Evolutionary conservation across 23 tunicate genomes (phyloP).

Genomic region (Clavelina lepadiformis): DNA sequence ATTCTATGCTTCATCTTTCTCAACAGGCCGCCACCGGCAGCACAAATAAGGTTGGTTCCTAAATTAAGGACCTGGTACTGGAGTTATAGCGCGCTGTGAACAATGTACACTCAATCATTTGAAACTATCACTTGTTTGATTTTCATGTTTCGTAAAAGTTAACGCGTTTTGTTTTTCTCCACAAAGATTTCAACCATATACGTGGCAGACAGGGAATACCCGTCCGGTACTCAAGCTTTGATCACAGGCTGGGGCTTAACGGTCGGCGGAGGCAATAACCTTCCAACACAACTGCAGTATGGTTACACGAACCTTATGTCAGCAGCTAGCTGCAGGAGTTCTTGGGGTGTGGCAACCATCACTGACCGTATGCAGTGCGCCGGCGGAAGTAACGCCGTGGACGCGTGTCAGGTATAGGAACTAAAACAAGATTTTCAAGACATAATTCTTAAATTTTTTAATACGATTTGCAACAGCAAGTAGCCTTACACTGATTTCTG

Average conservation of each 20-base stretch:
- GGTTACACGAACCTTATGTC: slow-evolving; percentile 9
- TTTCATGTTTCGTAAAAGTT: too few species aligned
- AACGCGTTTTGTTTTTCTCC: too few species aligned
- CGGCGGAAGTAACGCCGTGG: slow-evolving; percentile 23
- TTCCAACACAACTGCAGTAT: slow-evolving; percentile 20
- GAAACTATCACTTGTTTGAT: background rate
- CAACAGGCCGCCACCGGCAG: background rate
- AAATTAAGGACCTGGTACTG: background rate
- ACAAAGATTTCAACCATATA: slow-evolving; percentile 1
- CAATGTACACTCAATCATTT: background rate
- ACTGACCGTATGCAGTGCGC: slow-evolving; percentile 55
- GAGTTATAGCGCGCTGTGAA: too few species aligned
- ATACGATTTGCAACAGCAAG: too few species aligned
- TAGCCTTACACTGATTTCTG: too few species aligned
- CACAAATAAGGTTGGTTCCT: background rate
- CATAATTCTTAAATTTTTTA: too few species aligned
- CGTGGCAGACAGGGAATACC: slow-evolving; percentile 1
- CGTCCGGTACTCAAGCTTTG: slow-evolving; percentile 15
- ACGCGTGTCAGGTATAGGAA: slow-evolving; percentile 40
- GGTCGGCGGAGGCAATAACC: slow-evolving; percentile 3
- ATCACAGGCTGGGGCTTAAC: slow-evolving; percentile 16
- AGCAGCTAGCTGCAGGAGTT: slow-evolving; percentile 2
- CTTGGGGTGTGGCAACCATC: slow-evolving; percentile 8
- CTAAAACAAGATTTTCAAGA: too few species aligned
- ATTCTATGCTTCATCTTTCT: slow-evolving; percentile 13